Percentiles rank a stretch among this genome's conserved stretches.
Evolutionary conservation across 2,113 vertebrate genomes (phyloP).

Genomic region (Megalops atlanticus): DNA sequence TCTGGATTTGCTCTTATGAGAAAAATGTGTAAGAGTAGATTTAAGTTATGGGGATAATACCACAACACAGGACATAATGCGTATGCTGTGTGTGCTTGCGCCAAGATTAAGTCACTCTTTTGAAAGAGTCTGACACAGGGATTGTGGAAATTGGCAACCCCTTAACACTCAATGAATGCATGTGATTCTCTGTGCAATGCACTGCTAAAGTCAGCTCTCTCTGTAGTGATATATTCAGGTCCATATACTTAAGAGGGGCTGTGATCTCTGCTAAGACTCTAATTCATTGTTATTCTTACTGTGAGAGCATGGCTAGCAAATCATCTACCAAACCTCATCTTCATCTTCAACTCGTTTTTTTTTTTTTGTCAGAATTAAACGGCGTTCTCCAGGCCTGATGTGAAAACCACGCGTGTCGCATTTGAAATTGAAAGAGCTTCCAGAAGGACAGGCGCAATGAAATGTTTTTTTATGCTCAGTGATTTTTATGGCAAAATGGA

Average conservation of each 20-base stretch:
- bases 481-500: slow-evolving; percentile 24
- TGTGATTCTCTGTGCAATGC: slow-evolving; percentile 50
- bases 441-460: slow-evolving; percentile 33
- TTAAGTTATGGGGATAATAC: slow-evolving; percentile 45
- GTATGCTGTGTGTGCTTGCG: slow-evolving; percentile 45
- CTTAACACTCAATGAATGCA: slow-evolving; percentile 32
- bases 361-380: slow-evolving; percentile 39
- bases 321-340: background rate
- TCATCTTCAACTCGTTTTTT: slow-evolving; percentile 27
- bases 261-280: slow-evolving; percentile 31
- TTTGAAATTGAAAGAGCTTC: slow-evolving; percentile 23
- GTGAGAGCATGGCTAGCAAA: slow-evolving; percentile 49
- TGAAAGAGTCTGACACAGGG: slow-evolving; percentile 9
- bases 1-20: slow-evolving; percentile 51
- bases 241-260: slow-evolving; percentile 29
- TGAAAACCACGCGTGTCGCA: slow-evolving; percentile 45
- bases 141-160: slow-evolving; percentile 41
- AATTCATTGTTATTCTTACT: slow-evolving; percentile 37
- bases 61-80: slow-evolving; percentile 40
- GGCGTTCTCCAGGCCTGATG: slow-evolving; percentile 30
- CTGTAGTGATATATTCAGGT: slow-evolving; percentile 24
- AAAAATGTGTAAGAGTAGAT: slow-evolving; percentile 43
- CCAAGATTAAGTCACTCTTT: slow-evolving; percentile 39
- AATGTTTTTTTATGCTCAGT: background rate
- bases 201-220: slow-evolving; percentile 31